Evolutionary conservation across 2,113 vertebrate species (phyloP).

Genomic region (Indri indri): DNA sequence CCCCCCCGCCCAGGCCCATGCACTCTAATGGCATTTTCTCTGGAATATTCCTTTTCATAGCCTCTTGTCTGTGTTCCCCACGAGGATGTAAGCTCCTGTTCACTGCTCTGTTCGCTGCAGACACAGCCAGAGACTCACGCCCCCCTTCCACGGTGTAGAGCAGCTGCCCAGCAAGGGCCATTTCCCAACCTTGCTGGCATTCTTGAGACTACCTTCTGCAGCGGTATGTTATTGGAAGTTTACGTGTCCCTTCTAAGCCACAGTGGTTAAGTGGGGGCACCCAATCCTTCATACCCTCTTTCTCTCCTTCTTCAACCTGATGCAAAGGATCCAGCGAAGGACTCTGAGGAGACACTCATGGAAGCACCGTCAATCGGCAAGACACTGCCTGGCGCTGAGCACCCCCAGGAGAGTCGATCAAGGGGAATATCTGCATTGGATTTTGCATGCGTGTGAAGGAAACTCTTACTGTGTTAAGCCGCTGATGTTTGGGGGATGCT

Average conservation of each 20-base stretch:
- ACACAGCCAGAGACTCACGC: rapidly evolving
- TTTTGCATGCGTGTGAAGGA: background rate
- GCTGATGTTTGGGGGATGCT: background rate
- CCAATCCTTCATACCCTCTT: background rate
- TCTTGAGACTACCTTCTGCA: background rate
- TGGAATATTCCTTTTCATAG: background rate
- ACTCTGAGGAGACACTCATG: background rate
- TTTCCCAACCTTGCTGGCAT: background rate
- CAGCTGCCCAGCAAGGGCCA: background rate
- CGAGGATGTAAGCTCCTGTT: background rate
- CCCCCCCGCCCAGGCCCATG: no score
- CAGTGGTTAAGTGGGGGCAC: background rate
- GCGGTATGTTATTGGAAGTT: background rate
- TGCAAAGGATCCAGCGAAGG: background rate
- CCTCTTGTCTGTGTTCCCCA: background rate
- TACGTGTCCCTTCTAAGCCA: background rate
- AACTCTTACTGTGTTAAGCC: background rate
- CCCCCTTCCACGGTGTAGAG: background rate
- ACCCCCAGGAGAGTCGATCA: background rate
- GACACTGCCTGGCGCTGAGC: background rate
- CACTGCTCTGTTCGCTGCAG: background rate
- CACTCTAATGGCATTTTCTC: background rate
- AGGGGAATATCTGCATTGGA: background rate
- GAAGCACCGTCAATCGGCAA: background rate
- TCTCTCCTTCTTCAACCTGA: background rate